Evolutionary conservation across 2,797 vertebrate species (phyloP).

Genomic region (Phalanger gymnotis): DNA sequence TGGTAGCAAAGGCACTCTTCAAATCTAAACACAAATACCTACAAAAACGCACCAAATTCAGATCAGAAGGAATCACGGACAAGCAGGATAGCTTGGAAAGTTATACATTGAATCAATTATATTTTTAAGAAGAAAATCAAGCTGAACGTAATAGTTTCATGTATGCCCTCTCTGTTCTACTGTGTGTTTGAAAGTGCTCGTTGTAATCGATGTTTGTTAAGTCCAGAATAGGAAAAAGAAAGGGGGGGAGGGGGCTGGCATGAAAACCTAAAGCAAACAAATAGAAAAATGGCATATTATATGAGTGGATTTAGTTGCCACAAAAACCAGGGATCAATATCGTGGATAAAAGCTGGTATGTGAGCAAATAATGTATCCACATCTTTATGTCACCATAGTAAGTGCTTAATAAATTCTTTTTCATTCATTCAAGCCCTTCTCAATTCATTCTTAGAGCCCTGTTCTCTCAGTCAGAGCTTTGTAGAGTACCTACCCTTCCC

Average conservation of each 20-base stretch:
- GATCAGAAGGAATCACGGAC: background rate
- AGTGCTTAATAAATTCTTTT: background rate
- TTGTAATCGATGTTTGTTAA: background rate
- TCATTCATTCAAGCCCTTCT: background rate
- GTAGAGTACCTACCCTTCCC: conserved; percentile 52
- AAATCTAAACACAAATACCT: background rate
- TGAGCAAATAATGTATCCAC: background rate
- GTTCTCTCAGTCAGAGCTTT: conserved; percentile 47
- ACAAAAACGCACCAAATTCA: background rate
- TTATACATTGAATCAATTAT: background rate
- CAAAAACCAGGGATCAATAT: conserved; percentile 21
- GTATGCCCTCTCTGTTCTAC: background rate
- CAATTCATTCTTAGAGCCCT: conserved; percentile 12
- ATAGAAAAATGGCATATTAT: conserved; percentile 33
- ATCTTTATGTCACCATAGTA: background rate
- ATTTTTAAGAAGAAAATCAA: background rate
- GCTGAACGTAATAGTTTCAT: background rate
- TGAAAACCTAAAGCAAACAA: background rate
- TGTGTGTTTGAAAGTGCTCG: background rate
- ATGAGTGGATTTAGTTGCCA: conserved; percentile 30
- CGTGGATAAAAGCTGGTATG: background rate
- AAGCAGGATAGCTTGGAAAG: background rate
- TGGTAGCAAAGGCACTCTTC: background rate
- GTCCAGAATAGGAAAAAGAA: background rate
- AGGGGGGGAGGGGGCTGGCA: background rate